phyloP scores from a whole-genome alignment of 2,797 vertebrate species.

The Lagorchestes hirsutus region DNA sequence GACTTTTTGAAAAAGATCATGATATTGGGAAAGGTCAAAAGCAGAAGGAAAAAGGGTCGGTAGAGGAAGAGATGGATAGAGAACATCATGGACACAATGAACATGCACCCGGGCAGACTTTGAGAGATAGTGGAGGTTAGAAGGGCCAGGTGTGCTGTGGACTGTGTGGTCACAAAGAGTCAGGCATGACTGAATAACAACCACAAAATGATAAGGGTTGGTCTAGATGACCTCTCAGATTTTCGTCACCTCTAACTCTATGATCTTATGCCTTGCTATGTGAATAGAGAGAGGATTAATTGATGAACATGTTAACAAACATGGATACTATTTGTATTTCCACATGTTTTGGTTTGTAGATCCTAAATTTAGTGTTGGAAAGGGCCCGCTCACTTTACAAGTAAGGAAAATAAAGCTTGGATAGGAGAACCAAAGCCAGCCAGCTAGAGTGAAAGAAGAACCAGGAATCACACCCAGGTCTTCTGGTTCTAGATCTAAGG shows the following conservation, averaged over 20 bases:
- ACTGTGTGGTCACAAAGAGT: not conserved
- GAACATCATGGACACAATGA: not conserved
- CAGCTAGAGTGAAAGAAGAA: not conserved
- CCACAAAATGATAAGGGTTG: not conserved
- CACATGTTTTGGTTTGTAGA: not conserved
- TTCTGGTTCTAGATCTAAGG: not conserved
- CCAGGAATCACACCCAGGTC: not conserved
- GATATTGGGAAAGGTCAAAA: not conserved
- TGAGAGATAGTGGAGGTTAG: not conserved
- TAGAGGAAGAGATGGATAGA: not conserved
- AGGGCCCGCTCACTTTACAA: not conserved
- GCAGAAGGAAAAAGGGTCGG: not conserved
- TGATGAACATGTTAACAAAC: not conserved
- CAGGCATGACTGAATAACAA: not conserved
- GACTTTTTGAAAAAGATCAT: not conserved
- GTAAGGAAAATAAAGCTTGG: slow-evolving; percentile 11
- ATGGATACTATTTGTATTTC: not conserved
- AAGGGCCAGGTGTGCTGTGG: not conserved
- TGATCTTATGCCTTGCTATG: not conserved
- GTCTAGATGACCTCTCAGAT: not conserved
- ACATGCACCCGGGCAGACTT: not conserved
- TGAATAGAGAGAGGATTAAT: not conserved
- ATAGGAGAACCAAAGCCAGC: not conserved
- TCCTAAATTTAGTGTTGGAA: not conserved
- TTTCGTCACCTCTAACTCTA: not conserved